Evolutionary conservation across 1,140 invertebrate genomes (phyloP), one percentile per base, ranked within the genome.

Genomic region (Araneus ventricosus): DNA sequence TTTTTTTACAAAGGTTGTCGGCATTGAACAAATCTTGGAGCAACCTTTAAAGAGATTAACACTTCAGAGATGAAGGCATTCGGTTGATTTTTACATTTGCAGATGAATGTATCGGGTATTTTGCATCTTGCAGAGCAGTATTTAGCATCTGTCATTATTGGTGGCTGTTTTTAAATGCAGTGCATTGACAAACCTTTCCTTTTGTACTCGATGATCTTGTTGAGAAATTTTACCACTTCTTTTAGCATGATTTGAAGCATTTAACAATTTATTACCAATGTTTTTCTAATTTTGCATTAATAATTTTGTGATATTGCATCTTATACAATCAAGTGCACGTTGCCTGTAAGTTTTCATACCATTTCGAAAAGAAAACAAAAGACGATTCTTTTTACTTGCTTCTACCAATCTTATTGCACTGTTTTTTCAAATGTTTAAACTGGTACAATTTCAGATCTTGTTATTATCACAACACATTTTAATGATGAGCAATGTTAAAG

Each of bases 221-320:
- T 75, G 14, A 75, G 30, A 75, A 75, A 20, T 75, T 75, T 67
- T 67, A 75, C 37, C 17, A 75, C 10, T 75, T 37, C 20, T 75
- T 75, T 34, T 34, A 34, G 17, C 30, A 5, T 37, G 70, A 75
- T 75, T 75, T 34, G 30, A 75, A 34, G 14, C 63, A 30, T 67
- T 67, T 67, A 27, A 75, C 8, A 20, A 34, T 30, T 75, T 75
- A 75, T 34, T 75, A 75, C 30, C 34, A 75, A 37, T 37, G 34
- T 75, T 75, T 52, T 75, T 75, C 30, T 75, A 75, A 75, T 75
- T 75, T 75, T 75, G 70, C 70, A 75, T 37, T 75, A 37, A 75
- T 67, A 27, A 14, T 75, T 75, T 75, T 75, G 70, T 75, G 27
- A 75, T 75, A 70, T 70, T 70, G 27, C 27, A 37, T 75, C 30